Percentiles rank a stretch among this genome's conserved stretches.
phyloP scores from a whole-genome alignment of 1,140 invertebrate species.

The Drosophila kanapiae region DNA sequence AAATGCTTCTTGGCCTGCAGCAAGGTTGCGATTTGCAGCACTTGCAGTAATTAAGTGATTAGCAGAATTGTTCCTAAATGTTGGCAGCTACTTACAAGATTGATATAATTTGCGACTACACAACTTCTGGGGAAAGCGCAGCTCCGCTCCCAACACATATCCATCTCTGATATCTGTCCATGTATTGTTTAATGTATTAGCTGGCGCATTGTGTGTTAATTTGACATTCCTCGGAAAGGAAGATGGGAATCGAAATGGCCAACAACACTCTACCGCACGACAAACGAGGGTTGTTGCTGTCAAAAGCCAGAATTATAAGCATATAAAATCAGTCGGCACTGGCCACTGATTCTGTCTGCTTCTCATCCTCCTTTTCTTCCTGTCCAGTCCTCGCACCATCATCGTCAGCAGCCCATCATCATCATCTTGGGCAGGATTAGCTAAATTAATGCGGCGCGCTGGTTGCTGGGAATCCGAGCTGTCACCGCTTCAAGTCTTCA shows the following conservation, averaged over 20 bases:
- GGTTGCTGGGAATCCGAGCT: slow-evolving; percentile 58
- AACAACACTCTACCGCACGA: slow-evolving; percentile 70
- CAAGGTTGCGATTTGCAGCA: slow-evolving; percentile 76
- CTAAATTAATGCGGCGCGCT: slow-evolving; percentile 75
- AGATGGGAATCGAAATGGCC: slow-evolving; percentile 13
- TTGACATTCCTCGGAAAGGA: slow-evolving; percentile 73
- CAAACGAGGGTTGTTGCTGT: slow-evolving; percentile 80
- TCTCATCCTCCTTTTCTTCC: slow-evolving; percentile 17
- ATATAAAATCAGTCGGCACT: slow-evolving; percentile 77
- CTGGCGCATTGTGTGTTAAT: slow-evolving; percentile 79
- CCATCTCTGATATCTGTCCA: slow-evolving; percentile 11
- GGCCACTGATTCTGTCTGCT: slow-evolving; percentile 55
- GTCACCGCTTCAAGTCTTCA: slow-evolving; percentile 63
- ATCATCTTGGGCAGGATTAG: slow-evolving; percentile 70
- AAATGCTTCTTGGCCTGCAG: slow-evolving; percentile 40
- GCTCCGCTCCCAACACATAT: not conserved
- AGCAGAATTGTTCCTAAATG: slow-evolving; percentile 76
- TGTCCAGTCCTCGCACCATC: slow-evolving; percentile 31
- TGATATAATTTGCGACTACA: slow-evolving; percentile 69
- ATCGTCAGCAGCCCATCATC: slow-evolving; percentile 47
- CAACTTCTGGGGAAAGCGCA: slow-evolving; percentile 67
- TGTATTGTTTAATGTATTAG: slow-evolving; percentile 80
- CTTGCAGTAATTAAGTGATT: slow-evolving; percentile 75
- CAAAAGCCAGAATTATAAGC: slow-evolving; percentile 79
- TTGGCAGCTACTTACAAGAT: slow-evolving; percentile 76